These are phyloP conservation scores for Micrasema minimum DNA, from an alignment of 1,140 invertebrate species.

Conservation along the genomic window DNA sequence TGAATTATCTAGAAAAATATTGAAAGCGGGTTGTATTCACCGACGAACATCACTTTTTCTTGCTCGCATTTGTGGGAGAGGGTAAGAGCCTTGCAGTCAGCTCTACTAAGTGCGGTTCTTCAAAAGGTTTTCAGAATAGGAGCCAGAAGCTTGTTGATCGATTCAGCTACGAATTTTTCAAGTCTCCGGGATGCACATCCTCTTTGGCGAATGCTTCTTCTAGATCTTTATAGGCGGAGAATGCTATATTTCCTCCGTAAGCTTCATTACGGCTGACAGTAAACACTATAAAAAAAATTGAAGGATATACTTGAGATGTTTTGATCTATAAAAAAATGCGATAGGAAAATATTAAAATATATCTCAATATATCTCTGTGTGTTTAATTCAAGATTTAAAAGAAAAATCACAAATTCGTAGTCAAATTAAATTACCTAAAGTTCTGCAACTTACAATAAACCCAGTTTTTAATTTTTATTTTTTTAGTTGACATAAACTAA, in stretches of 20 bases:
- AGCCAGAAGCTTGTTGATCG: constrained; percentile 88
- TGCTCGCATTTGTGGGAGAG: constrained; percentile 70
- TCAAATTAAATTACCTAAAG: no score
- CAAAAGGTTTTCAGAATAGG: constrained; percentile 91
- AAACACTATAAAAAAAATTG: constrained; percentile 61
- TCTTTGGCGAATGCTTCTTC: constrained; percentile 82
- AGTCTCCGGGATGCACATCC: constrained; percentile 92
- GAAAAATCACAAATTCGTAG: no score
- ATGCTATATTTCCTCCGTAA: constrained; percentile 81
- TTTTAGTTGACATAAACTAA: no score
- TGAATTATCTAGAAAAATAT: constrained; percentile 43
- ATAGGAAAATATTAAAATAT: no score
- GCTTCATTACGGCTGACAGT: constrained; percentile 69
- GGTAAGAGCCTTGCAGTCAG: constrained; percentile 85
- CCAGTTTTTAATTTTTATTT: no score
- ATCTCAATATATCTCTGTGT: no score
- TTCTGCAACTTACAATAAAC: no score
- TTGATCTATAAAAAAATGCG: no score
- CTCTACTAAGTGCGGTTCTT: constrained; percentile 79
- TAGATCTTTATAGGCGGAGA: constrained; percentile 79
- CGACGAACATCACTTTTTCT: constrained; percentile 51
- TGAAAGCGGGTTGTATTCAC: neutral
- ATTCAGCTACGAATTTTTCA: constrained; percentile 87
- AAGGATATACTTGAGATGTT: no score
- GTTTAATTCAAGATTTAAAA: no score